Percentiles rank a stretch among this genome's conserved stretches.
phyloP scores from a whole-genome alignment of 2,888 invertebrate species.

The Antitype chi region DNA sequence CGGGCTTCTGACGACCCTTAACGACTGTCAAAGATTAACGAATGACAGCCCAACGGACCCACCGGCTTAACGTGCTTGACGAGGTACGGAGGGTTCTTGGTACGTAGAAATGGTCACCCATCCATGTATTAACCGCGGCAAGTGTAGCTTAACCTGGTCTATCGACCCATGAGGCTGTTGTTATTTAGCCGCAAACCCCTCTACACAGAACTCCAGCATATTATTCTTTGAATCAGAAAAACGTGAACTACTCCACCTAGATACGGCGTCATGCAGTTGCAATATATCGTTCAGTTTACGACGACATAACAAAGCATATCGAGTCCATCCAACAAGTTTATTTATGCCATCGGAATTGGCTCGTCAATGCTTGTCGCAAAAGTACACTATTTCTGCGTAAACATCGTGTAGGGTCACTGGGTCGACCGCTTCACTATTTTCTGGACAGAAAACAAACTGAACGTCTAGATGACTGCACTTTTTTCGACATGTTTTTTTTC shows the following conservation, averaged over 20 bases:
- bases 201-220: no score
- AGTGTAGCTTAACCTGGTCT: no score
- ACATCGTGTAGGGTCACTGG: constrained; percentile 54
- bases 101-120: no score
- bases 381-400: constrained; percentile 56
- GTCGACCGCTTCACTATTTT: constrained; percentile 45
- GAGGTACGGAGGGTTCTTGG: no score
- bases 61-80: no score
- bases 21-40: no score
- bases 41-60: no score
- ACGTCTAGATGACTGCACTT: neutral
- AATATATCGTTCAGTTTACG: constrained; percentile 54
- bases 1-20: no score
- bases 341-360: constrained; percentile 52
- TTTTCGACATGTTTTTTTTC: constrained; percentile 7
- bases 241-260: neutral
- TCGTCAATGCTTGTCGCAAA: constrained; percentile 53
- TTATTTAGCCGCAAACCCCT: no score
- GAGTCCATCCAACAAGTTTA: constrained; percentile 52
- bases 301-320: constrained; percentile 48
- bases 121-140: no score
- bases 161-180: no score
- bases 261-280: constrained; percentile 51
- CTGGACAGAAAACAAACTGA: constrained; percentile 30
- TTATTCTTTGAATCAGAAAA: neutral